phyloP scores from a whole-genome alignment of 2,888 invertebrate genomes.

The Hypomecis atomaria region DNA sequence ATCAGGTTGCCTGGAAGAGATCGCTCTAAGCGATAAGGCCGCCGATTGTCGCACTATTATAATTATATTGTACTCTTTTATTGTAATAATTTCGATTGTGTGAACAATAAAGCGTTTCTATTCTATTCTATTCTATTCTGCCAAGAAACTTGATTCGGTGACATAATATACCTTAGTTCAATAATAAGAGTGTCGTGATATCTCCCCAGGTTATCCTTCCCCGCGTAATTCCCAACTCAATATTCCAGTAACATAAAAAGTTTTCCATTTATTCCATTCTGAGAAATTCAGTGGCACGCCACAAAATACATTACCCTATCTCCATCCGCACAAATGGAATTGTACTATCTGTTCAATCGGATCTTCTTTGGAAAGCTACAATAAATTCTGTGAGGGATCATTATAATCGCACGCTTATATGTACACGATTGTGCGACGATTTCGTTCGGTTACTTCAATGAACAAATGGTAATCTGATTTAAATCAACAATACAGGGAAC shows the following conservation, averaged over 20 bases:
- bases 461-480: too few relatives aligned
- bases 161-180: too few relatives aligned
- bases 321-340: conserved; percentile 13
- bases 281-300: conserved; percentile 3
- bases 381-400: conserved; percentile 16
- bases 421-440: not conserved
- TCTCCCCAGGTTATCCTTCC: not conserved
- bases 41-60: too few relatives aligned
- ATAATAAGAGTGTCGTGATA: not conserved
- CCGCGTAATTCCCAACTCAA: not conserved
- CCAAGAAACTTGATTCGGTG: too few relatives aligned
- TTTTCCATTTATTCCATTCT: conserved; percentile 9
- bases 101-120: too few relatives aligned
- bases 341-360: conserved; percentile 18
- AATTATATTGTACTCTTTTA: too few relatives aligned
- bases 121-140: too few relatives aligned
- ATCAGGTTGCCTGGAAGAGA: too few relatives aligned
- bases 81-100: too few relatives aligned
- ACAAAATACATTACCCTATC: conserved; percentile 21
- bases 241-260: conserved; percentile 4
- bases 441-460: not conserved
- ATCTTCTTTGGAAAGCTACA: conserved; percentile 13
- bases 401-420: conserved; percentile 23
- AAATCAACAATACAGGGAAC: too few relatives aligned
- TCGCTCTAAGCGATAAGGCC: too few relatives aligned